Base-by-base conservation (phyloP, 2,888 invertebrate genomes). In the Synanthedon tipuliformis region DNA sequence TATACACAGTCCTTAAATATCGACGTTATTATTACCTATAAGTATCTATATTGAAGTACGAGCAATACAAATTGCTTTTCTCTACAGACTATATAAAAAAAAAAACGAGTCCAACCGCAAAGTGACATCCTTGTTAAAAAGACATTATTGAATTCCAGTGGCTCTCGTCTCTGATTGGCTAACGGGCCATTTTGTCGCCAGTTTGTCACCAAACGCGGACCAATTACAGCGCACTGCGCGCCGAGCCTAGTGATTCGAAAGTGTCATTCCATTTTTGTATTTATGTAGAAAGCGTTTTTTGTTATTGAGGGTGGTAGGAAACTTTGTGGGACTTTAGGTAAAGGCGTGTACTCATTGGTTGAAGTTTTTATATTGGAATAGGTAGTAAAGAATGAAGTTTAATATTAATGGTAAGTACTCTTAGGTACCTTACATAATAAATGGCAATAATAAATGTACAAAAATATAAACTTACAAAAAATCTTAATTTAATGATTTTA, bases 201-300 rank as follows among this genome's bases (percentile, higher is more conserved):
- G 80, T 84, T 86, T 87, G 86, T 87, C 87, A 86, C 85, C 87
- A 86, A 85, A 68, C 69, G 54, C 59, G 72, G 54, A 58, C 86
- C 86, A 85, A 86, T 85, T 65, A 64, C 57, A 55, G 63, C 65
- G 34, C 59, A 54, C 53, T 71, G 79, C 60, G 57, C 72, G 76
- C 73, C 76, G 80, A 78, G 75, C 71, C 61, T 68, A 66, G 71
- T 69, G 34, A 34, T 34, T 34, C 34, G 69, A 73, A 78, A 78
- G 68, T 83, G 82, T 84, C 81, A 80, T 73, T 64, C 68, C 65
- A 64, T 59, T 69, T 73, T 71, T 73, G 70, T 63, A 63, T 7
- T 69, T 75, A 78, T 80, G 61, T 78, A 73, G 60, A 53, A 55
- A 60, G 54, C 51, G 51, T 55, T 61, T 66, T 69, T 68, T 69